Percentiles rank a stretch among this genome's conserved stretches.
Conservation (phyloP, 2,888 invertebrate genomes). For the Odiellus spinosus region DNA sequence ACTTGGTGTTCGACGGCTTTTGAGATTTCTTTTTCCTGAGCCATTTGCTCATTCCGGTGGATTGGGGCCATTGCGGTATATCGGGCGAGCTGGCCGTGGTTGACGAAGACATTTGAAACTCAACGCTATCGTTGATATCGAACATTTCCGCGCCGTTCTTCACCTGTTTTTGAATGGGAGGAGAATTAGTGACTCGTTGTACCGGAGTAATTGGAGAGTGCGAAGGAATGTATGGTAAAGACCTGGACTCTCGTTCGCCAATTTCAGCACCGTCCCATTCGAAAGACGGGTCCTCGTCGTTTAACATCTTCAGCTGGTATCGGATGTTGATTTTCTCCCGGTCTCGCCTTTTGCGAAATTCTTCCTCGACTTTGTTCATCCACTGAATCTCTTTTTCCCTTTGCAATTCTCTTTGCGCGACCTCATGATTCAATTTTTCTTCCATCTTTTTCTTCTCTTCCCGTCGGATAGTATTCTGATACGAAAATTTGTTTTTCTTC, state of each 20-base stretch:
- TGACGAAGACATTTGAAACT: neutral
- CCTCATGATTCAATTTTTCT: conserved; percentile 56
- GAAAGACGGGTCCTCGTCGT: neutral
- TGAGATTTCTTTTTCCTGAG: conserved; percentile 10
- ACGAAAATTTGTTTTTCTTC: conserved; percentile 49
- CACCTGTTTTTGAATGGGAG: too few relatives aligned
- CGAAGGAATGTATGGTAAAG: neutral
- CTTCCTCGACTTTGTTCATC: conserved; percentile 64
- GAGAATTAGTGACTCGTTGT: neutral
- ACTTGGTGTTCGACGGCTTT: neutral
- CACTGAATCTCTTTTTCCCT: conserved; percentile 59
- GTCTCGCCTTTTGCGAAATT: conserved; percentile 67
- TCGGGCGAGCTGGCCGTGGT: neutral
- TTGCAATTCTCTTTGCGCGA: conserved; percentile 48
- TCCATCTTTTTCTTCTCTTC: conserved; percentile 55
- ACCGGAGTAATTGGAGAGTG: neutral
- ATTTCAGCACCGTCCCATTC: neutral
- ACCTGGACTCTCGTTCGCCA: neutral
- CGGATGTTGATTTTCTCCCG: conserved; percentile 28
- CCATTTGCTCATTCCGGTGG: conserved; percentile 17
- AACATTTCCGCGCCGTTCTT: neutral
- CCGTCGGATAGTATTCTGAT: conserved; percentile 68
- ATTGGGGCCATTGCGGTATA: conserved; percentile 8
- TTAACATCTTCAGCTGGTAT: neutral
- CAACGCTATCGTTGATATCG: neutral